phyloP scores from a whole-genome alignment of 2,797 vertebrate genomes.

The Fringilla coelebs region DNA sequence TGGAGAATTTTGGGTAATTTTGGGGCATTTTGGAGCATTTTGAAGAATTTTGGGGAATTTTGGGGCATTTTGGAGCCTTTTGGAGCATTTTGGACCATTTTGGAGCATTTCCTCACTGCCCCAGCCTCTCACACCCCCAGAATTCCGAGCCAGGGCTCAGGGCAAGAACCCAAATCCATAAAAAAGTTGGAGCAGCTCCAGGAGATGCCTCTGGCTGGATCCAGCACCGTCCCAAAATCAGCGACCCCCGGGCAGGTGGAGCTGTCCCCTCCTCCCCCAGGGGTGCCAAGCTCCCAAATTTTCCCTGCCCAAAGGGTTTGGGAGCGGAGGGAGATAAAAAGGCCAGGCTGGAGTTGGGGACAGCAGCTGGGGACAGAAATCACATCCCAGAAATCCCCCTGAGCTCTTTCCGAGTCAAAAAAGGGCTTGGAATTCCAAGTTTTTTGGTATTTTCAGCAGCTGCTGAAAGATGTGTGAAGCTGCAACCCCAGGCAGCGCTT shows the following conservation, averaged over 20 bases:
- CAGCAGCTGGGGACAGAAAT: not conserved
- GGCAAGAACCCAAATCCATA: fast-evolving
- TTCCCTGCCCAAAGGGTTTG: not conserved
- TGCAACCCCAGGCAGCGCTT: conserved; percentile 34
- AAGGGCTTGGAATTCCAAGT: not conserved
- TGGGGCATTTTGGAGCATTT: no score
- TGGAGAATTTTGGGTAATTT: no score
- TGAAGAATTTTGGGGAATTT: no score
- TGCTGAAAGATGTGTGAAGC: conserved; percentile 26
- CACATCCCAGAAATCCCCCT: not conserved
- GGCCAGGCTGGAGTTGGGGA: not conserved
- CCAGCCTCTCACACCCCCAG: fast-evolving
- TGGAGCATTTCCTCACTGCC: not conserved
- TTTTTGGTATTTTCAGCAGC: conserved; percentile 31
- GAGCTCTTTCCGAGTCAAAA: not conserved
- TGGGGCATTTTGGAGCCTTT: no score
- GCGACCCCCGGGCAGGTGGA: not conserved
- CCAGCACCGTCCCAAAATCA: not conserved
- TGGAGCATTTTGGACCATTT: not conserved
- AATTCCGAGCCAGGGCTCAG: not conserved
- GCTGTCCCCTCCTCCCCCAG: not conserved
- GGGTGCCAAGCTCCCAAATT: not conserved
- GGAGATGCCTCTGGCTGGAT: not conserved
- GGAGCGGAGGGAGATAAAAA: not conserved
- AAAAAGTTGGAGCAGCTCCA: not conserved